phyloP scores from a whole-genome alignment of 2,797 vertebrate species.

The Anomalospiza imberbis region DNA sequence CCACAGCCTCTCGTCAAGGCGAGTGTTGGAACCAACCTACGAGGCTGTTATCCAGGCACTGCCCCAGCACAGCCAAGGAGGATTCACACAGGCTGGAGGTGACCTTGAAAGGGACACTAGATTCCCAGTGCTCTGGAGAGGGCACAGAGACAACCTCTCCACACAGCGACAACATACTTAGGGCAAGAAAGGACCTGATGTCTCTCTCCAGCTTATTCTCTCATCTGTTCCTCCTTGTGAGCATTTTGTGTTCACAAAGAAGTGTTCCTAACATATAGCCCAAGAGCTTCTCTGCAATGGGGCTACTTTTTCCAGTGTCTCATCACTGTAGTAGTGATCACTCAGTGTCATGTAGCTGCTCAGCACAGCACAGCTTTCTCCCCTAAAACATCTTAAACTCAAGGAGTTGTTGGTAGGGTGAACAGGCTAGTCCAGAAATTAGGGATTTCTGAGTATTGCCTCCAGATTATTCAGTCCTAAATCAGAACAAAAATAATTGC shows the following conservation, averaged over 20 bases:
- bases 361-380: not conserved
- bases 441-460: not conserved
- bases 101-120: not conserved
- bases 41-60: not conserved
- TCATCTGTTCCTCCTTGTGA: not conserved
- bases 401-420: not conserved
- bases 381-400: not conserved
- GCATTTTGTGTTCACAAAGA: not conserved
- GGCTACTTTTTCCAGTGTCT: constrained; percentile 12
- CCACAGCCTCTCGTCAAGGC: fast-evolving
- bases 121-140: not conserved
- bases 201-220: not conserved
- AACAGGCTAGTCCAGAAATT: not conserved
- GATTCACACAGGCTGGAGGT: not conserved
- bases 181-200: not conserved
- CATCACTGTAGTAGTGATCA: not conserved
- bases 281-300: not conserved
- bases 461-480: not conserved
- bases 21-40: fast-evolving
- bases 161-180: fast-evolving
- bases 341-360: not conserved
- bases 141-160: not conserved
- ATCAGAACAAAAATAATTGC: not conserved
- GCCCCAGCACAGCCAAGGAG: not conserved
- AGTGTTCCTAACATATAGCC: not conserved